Evolutionary conservation across 2,797 vertebrate species (phyloP).

Genomic region (Acestrorhynchus altus): DNA sequence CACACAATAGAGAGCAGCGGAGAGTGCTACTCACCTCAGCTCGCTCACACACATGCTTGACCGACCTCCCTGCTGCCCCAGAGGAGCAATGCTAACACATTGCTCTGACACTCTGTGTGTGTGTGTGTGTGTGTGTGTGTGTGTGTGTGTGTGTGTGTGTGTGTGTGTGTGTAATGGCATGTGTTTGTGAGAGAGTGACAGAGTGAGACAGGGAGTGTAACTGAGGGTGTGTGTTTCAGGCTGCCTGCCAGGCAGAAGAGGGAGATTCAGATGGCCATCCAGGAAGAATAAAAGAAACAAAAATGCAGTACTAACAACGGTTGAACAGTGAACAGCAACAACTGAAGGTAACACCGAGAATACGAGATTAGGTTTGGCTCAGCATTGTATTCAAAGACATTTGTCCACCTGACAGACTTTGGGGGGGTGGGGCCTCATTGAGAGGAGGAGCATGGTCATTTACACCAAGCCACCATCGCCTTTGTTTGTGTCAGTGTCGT

Average conservation of each 20-base stretch:
- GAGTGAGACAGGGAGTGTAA: neutral
- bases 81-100: conserved; percentile 12
- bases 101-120: neutral
- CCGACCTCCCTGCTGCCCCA: neutral
- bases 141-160: conserved; percentile 4
- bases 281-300: conserved; percentile 95
- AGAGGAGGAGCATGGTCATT: too few relatives aligned
- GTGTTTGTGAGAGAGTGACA: neutral
- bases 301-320: conserved; percentile 90
- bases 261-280: conserved; percentile 92
- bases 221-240: conserved; percentile 69
- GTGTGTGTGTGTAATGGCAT: conserved; percentile 7
- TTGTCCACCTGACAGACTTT: too few relatives aligned
- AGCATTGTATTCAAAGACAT: too few relatives aligned
- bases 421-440: too few relatives aligned
- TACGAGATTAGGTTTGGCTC: too few relatives aligned
- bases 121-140: neutral
- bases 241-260: conserved; percentile 89
- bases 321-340: conserved; percentile 97
- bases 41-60: conserved; percentile 3
- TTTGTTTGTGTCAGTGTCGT: too few relatives aligned
- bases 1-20: neutral
- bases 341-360: conserved; percentile 83
- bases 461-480: too few relatives aligned
- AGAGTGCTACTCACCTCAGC: neutral